Base-by-base conservation (phyloP, 1,140 invertebrate genomes). In the Danaus melanippus region DNA sequence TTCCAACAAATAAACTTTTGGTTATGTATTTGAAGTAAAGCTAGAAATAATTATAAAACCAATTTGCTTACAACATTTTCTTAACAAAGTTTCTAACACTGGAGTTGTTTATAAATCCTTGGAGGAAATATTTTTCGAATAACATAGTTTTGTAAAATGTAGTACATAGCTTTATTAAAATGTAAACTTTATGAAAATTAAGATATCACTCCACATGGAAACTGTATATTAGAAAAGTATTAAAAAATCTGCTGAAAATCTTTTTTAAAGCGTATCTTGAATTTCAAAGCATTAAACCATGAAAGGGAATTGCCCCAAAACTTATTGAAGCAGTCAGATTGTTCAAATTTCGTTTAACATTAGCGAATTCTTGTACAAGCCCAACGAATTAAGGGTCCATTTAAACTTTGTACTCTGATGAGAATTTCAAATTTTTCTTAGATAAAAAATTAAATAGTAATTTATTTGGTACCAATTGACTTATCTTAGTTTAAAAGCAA, bases 241-340 rank as follows among this genome's bases (percentile, higher is more conserved):
- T 39, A 53, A 53, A 46, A 52, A 45, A 53, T 46, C 41, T 17
- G 17, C 8, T 11, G 10, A 32, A 42, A 49, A 55, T 48, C 17
- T 55, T 55, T 55, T 46, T 55, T 43, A 50, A 50, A 42, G 32
- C 42, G 32, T 51, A 42, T 46, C 46, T 65, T 57, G 72, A 79
- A 76, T 78, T 68, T 62, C 64, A 73, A 82, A 80, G 73, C 72
- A 73, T 82, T 78, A 76, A 77, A 80, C 77, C 77, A 75, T 83
- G 71, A 73, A 80, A 73, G 67, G 69, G 76, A 81, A 82, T 74
- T 80, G 79, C 68, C 74, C 71, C 71, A 67, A 76, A 85, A 83
- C 74, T 85, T 85, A 83, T 85, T 78, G 82, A 74, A 80, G 77
- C 79, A 79, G 82, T 82, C 77, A 79, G 80, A 85, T 80, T 80